These are phyloP conservation scores for Genyomyrus donnyi DNA, from an alignment of 2,113 vertebrate genomes.

Conservation along the genomic window DNA sequence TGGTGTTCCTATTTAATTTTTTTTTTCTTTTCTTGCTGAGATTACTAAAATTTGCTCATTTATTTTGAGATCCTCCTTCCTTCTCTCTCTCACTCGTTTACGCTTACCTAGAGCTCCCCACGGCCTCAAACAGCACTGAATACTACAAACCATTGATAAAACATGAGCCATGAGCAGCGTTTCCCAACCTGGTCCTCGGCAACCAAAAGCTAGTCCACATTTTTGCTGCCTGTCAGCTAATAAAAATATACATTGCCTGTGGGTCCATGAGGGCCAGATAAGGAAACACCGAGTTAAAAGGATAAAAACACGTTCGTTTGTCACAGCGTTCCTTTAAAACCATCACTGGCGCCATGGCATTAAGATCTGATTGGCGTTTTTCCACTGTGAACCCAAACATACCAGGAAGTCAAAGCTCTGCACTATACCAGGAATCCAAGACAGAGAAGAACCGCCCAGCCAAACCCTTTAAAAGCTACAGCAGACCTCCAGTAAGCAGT, in stretches of 20 bases:
- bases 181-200: background rate
- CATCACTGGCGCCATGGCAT: background rate
- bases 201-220: background rate
- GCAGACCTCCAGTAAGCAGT: background rate
- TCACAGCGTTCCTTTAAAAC: background rate
- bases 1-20: background rate
- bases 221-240: background rate
- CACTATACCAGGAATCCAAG: background rate
- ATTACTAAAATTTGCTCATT: background rate
- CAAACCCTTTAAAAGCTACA: background rate
- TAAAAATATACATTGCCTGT: background rate
- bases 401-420: background rate
- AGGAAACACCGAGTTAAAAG: background rate
- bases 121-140: background rate
- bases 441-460: background rate
- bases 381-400: background rate
- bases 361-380: background rate
- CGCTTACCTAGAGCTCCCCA: background rate
- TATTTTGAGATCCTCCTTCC: background rate
- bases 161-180: background rate
- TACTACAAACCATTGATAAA: background rate
- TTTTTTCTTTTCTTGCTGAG: background rate
- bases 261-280: background rate
- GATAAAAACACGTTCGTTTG: background rate
- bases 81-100: no score